Percentiles rank a stretch among this genome's conserved stretches.
phyloP scores from a whole-genome alignment of 2,113 vertebrate genomes.

The Trichechus manatus region DNA sequence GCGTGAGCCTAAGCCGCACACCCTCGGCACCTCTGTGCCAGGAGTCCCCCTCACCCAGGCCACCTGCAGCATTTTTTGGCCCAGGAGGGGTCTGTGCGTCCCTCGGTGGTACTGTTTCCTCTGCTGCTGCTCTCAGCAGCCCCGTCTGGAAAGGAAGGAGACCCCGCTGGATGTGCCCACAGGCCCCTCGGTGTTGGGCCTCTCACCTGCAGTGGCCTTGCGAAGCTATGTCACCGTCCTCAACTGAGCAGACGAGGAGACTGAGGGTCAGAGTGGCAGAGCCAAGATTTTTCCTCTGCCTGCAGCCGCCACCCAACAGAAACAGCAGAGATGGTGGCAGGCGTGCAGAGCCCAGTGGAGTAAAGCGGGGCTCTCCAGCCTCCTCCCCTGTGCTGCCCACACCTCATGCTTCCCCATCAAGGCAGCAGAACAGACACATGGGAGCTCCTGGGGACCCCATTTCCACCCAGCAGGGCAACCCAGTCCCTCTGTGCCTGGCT shows the following conservation, averaged over 20 bases:
- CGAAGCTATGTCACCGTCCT: not conserved
- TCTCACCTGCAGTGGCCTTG: not conserved
- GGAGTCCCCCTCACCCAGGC: not conserved
- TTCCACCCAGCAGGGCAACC: no score
- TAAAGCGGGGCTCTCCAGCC: not conserved
- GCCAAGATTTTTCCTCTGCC: not conserved
- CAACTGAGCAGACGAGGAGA: not conserved
- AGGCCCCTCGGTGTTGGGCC: not conserved
- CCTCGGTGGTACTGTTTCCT: not conserved
- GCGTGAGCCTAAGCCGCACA: no score
- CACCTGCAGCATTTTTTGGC: not conserved
- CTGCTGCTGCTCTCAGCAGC: not conserved
- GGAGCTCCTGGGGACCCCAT: fast-evolving
- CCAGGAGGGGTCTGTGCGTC: not conserved
- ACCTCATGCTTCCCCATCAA: not conserved
- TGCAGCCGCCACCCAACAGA: fast-evolving
- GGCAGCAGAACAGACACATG: fast-evolving
- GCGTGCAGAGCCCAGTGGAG: not conserved
- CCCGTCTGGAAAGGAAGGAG: not conserved
- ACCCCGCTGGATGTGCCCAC: not conserved
- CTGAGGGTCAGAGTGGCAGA: not conserved
- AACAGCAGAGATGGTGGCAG: not conserved
- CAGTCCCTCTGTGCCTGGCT: not conserved
- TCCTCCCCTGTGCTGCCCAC: no score
- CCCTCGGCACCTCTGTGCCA: not conserved